Conservation (phyloP, 2,113 vertebrate genomes). For the Sapayoa aenigma region DNA sequence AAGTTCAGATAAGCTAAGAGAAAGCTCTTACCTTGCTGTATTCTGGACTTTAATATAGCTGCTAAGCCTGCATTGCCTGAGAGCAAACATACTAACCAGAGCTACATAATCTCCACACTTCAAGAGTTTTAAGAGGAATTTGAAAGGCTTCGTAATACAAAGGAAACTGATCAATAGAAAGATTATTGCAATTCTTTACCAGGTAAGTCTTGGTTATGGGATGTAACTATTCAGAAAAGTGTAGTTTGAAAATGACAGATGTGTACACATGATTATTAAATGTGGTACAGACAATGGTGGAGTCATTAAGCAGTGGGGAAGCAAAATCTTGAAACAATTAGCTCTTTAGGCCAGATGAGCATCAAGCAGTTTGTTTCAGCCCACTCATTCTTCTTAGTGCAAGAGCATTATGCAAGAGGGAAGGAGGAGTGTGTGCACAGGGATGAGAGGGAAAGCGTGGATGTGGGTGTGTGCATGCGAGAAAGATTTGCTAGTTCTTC, state of each 20-base stretch:
- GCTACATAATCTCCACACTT: background rate
- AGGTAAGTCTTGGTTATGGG: background rate
- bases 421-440: background rate
- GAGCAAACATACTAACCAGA: background rate
- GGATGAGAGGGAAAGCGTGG: background rate
- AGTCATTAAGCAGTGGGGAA: background rate
- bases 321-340: background rate
- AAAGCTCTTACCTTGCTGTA: background rate
- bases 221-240: background rate
- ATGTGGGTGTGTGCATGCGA: background rate
- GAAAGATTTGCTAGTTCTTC: background rate
- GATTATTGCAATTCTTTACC: background rate
- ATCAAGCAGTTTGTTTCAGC: constrained; percentile 1
- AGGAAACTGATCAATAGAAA: background rate
- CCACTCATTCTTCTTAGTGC: background rate
- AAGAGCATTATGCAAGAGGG: constrained; percentile 13
- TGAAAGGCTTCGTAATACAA: background rate
- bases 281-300: background rate
- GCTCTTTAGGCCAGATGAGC: constrained; percentile 2
- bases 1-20: background rate
- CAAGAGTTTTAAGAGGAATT: background rate
- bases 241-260: background rate
- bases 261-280: accelerated
- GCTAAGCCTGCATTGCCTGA: background rate
- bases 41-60: background rate